Base-by-base conservation (phyloP, 2,797 vertebrate genomes). In the Fistularia tabacaria region DNA sequence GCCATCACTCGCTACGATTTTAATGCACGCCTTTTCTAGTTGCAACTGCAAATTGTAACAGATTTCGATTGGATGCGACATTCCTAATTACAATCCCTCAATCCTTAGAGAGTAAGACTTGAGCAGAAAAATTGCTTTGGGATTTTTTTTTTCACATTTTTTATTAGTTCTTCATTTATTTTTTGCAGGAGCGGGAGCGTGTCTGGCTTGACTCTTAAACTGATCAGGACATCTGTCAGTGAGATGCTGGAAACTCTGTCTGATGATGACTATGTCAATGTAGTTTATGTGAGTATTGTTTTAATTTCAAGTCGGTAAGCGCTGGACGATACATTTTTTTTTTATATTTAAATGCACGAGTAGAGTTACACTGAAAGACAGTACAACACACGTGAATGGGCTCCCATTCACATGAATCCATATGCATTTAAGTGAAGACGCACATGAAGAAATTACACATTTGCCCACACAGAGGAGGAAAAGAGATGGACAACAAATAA, bases 201-300 rank as follows among this genome's bases (percentile, higher is more conserved):
- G 60, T 99, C 95, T 49, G 97, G 97, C 38, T 62, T 99, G 81
- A 98, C 97, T 0, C 77, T 99, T 63, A 99, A 97, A 81, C 84
- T 99, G 68, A 99, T 99, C 86, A 90, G 94, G 55, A 98, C 96
- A 0, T 98, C 97, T 0, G 97, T 99, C 84, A 93, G 92, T 0
- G 96, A 99, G 83, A 99, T 99, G 97, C 82, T 99, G 68, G 97
- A 98, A 79, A 99, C 97, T 0, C 90, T 98, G 75, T 98, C 97
- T 1, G 97, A 99, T 1, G 97, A 99, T 5, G 96, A 98, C 79
- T 99, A 96, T 46, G 97, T 99, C 81, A 98, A 98, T 49, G 95
- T 99, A n/a, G 96, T 98, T 81, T 95, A 94, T 46, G 97, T 99
- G 81, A 97, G 97, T 98, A 45, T 64, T 38, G 14, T 25, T 3